Base-by-base conservation (phyloP, 2,888 invertebrate species). In the Leucophora obtusa region DNA sequence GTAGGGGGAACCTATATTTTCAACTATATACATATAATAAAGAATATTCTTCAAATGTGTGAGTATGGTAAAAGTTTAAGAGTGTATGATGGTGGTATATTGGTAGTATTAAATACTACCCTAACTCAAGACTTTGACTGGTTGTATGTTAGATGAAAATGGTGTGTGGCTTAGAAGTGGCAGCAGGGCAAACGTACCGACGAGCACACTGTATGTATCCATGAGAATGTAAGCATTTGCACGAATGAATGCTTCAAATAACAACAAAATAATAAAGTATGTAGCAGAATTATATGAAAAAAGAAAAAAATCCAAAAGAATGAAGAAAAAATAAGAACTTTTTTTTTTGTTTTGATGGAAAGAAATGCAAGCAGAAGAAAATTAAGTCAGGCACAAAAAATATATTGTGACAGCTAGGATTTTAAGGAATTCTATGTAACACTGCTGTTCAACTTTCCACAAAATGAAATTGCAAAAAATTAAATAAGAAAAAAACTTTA, bases 341-440 rank as follows among this genome's bases (percentile, higher is more conserved):
- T 53, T 50, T 54, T 35, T 51, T n/a, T 58, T 43, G 56, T 69
- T 66, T 81, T 81, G 73, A 79, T 79, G 79, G 69, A 74, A 80
- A 79, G 79, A 82, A 83, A 80, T 81, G 83, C 82, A 83, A 84
- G 83, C 79, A 69, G 47, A 78, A 79, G 83, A 82, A 84, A 83
- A 82, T 83, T 83, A 83, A 85, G 83, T 83, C 80, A 83, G 83
- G 83, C 84, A 82, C 83, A 84, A 84, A 82, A 83, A 85, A 85
- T 85, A 84, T 83, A 85, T 85, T 84, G 84, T 84, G 84, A 85
- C 84, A 85, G 83, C 83, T 69, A 80, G 82, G 83, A 84, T 82
- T 84, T 82, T 73, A 83, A 83, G 80, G 82, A 84, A 84, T 84
- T 83, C 80, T 60, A 63, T 76, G 65, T 50, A 59, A 75, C 66